Conservation (phyloP, 2,113 vertebrate genomes). For the Entelurus aequoreus region DNA sequence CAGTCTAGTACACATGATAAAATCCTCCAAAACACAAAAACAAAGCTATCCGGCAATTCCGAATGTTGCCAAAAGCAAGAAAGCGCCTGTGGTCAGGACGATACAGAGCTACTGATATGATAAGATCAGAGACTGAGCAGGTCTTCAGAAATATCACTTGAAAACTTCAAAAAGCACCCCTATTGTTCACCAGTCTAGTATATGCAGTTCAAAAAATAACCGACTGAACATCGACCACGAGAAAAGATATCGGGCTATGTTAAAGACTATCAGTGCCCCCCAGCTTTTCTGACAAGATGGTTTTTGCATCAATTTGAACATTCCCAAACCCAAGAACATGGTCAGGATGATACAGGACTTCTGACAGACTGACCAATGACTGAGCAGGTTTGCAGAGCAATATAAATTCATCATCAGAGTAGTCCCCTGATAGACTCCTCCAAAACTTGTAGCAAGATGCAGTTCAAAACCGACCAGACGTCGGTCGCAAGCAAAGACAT, state of each 20-base stretch:
- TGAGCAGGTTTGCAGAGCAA: constrained; percentile 16
- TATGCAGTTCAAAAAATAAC: constrained; percentile 7
- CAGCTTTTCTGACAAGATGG: too few species aligned
- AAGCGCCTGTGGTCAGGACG: neutral
- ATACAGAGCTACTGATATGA: neutral
- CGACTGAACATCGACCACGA: constrained; percentile 28
- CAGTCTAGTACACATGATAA: too few species aligned
- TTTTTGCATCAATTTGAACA: too few species aligned
- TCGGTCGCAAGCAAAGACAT: constrained; percentile 29
- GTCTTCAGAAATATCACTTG: constrained; percentile 23
- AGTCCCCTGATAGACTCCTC: constrained; percentile 22
- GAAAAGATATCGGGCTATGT: constrained; percentile 31
- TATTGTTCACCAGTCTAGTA: constrained; percentile 40
- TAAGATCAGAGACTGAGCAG: constrained; percentile 13
- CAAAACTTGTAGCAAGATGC: constrained; percentile 16
- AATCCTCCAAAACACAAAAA: too few species aligned
- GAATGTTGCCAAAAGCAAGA: neutral
- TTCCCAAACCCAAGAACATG: too few species aligned
- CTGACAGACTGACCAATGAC: constrained; percentile 15
- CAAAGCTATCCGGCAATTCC: too few species aligned
- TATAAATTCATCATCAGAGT: constrained; percentile 43
- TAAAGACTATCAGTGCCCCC: constrained; percentile 21
- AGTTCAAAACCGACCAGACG: constrained; percentile 23
- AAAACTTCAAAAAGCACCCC: constrained; percentile 45
- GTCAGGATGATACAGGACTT: neutral